phyloP scores from a whole-genome alignment of 2,797 vertebrate genomes.

The Molossus alvarezi region DNA sequence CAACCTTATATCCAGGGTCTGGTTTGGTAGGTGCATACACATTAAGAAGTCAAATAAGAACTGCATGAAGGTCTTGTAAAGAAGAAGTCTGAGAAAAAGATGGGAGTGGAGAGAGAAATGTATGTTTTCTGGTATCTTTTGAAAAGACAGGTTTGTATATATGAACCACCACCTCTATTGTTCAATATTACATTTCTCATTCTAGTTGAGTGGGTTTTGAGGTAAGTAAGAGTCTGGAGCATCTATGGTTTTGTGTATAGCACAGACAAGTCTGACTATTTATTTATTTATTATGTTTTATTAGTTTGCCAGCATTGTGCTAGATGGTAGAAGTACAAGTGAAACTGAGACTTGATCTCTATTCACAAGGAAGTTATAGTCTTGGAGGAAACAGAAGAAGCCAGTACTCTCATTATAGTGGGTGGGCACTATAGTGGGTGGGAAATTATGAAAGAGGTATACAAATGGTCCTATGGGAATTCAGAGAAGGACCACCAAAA shows the following conservation, averaged over 20 bases:
- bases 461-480: not conserved
- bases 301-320: not conserved
- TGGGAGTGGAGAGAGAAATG: not conserved
- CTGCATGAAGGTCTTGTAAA: not conserved
- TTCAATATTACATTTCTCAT: slow-evolving; percentile 24
- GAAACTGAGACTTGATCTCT: not conserved
- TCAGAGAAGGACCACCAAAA: not conserved
- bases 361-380: not conserved
- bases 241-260: slow-evolving; percentile 25
- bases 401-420: not conserved
- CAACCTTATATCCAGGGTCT: not conserved
- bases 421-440: not conserved
- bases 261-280: not conserved
- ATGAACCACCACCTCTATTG: not conserved
- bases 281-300: not conserved
- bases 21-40: not conserved
- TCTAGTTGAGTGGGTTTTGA: slow-evolving; percentile 8
- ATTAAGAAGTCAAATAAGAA: not conserved
- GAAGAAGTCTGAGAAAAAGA: not conserved
- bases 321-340: not conserved
- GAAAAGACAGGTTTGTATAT: not conserved
- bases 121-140: not conserved
- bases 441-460: not conserved
- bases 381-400: not conserved
- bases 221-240: not conserved